Percentiles rank a stretch among this genome's conserved stretches.
phyloP scores from a whole-genome alignment of 2,888 invertebrate species.

The Mallateleia sp. region DNA sequence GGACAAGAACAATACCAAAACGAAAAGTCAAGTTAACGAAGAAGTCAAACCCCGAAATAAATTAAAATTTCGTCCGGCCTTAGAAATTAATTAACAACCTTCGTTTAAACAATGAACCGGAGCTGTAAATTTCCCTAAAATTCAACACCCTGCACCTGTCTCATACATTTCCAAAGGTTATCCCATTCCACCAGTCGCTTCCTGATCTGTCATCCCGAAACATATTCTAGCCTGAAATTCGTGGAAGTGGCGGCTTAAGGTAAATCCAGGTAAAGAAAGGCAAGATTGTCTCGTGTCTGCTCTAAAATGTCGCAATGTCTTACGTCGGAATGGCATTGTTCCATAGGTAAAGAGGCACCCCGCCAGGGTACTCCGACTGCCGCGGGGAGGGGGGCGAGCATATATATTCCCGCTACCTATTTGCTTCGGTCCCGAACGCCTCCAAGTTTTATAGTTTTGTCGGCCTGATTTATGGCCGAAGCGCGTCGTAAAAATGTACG shows the following conservation, averaged over 20 bases:
- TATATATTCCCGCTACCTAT: slow-evolving; percentile 79
- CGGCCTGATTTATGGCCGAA: slow-evolving; percentile 86
- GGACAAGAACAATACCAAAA: too few species aligned
- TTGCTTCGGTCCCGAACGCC: slow-evolving; percentile 75
- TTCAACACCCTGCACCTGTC: slow-evolving; percentile 62
- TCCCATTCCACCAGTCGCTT: slow-evolving; percentile 48
- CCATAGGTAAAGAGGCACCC: slow-evolving; percentile 69
- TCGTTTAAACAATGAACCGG: slow-evolving; percentile 43
- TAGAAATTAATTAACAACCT: slow-evolving; percentile 41
- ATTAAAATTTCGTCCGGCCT: slow-evolving; percentile 5
- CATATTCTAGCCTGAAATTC: slow-evolving; percentile 54
- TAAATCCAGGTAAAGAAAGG: slow-evolving; percentile 68
- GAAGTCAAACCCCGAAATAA: slow-evolving; percentile 16
- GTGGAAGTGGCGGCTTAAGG: slow-evolving; percentile 60
- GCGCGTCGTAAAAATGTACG: too few species aligned
- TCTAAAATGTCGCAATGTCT: slow-evolving; percentile 88
- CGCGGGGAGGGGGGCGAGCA: slow-evolving; percentile 50
- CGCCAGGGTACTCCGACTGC: slow-evolving; percentile 56
- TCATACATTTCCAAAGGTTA: slow-evolving; percentile 11
- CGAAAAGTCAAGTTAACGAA: too few species aligned
- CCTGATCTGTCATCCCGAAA: slow-evolving; percentile 68
- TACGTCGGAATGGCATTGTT: slow-evolving; percentile 78
- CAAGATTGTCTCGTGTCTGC: slow-evolving; percentile 81
- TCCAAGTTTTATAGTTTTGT: slow-evolving; percentile 85
- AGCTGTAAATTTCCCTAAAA: slow-evolving; percentile 44